Evolutionary conservation across 2,888 invertebrate genomes (phyloP).

Genomic region (Halictus quadricinctus): DNA sequence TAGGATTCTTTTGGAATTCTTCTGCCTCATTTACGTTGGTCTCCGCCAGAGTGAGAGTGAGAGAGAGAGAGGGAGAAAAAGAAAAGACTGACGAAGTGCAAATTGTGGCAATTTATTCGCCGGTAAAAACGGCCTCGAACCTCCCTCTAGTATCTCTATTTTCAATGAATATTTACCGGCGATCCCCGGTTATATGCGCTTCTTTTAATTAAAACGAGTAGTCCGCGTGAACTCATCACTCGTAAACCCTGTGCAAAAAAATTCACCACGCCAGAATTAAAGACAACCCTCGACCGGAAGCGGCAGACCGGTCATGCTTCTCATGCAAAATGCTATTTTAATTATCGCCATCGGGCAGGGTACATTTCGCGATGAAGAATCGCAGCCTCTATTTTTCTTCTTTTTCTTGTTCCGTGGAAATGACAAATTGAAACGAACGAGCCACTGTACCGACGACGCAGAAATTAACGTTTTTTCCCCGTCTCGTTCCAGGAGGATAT

Average conservation of each 20-base stretch:
- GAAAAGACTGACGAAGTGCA: background rate
- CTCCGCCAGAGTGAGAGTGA: background rate
- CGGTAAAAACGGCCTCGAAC: background rate
- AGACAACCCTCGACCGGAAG: background rate
- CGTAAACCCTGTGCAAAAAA: background rate
- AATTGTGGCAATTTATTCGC: background rate
- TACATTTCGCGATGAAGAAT: background rate
- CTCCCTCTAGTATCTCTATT: background rate
- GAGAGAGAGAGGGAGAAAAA: no score
- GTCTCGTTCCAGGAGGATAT: constrained; percentile 69
- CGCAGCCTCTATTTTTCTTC: background rate
- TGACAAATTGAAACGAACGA: background rate
- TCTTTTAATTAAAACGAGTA: background rate
- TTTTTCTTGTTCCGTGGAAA: background rate
- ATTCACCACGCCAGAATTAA: background rate
- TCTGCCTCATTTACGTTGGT: background rate
- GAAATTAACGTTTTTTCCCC: background rate
- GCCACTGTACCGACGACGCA: background rate
- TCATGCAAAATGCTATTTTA: background rate
- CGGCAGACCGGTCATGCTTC: background rate
- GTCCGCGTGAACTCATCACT: background rate
- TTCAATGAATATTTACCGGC: background rate
- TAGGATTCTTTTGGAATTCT: constrained; percentile 16
- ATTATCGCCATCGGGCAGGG: background rate
- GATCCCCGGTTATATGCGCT: background rate